These are phyloP conservation scores for Sinocyclocheilus grahami DNA, from an alignment of 2,113 vertebrate genomes.

Conservation along the genomic window DNA sequence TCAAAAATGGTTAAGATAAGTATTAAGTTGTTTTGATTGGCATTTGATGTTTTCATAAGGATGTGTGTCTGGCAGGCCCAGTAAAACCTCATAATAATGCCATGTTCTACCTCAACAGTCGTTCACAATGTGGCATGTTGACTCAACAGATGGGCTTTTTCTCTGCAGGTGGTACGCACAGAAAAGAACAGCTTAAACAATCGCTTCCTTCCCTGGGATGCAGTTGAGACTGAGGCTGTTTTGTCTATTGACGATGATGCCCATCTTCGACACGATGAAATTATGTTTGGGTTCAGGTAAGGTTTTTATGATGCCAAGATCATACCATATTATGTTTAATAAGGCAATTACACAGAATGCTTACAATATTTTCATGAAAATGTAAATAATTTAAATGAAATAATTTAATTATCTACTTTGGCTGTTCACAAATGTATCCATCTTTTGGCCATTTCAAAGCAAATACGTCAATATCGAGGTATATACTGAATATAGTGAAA, in stretches of 20 bases:
- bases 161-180: conserved; percentile 88
- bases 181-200: conserved; percentile 99
- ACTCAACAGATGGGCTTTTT: not conserved
- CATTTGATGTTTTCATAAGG: not conserved
- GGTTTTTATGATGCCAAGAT: not conserved
- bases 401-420: not conserved
- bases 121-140: conserved; percentile 8
- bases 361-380: not conserved
- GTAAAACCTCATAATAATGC: not conserved
- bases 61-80: not conserved
- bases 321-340: not conserved
- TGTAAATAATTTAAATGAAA: no score
- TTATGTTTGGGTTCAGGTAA: conserved; percentile 99
- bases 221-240: conserved; percentile 95
- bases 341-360: not conserved
- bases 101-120: not conserved
- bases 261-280: conserved; percentile 96
- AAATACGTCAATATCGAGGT: no score
- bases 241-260: conserved; percentile 97
- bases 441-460: not conserved
- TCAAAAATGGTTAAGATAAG: not conserved
- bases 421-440: not conserved
- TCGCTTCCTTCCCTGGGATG: conserved; percentile 95
- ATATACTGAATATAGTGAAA: not conserved
- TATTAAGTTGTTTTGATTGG: not conserved